A percentile compares a stretch with the other conserved stretches of the same genome.
Evolutionary conservation across 2,797 vertebrate genomes (phyloP).

Genomic region (Neosalanx taihuensis): DNA sequence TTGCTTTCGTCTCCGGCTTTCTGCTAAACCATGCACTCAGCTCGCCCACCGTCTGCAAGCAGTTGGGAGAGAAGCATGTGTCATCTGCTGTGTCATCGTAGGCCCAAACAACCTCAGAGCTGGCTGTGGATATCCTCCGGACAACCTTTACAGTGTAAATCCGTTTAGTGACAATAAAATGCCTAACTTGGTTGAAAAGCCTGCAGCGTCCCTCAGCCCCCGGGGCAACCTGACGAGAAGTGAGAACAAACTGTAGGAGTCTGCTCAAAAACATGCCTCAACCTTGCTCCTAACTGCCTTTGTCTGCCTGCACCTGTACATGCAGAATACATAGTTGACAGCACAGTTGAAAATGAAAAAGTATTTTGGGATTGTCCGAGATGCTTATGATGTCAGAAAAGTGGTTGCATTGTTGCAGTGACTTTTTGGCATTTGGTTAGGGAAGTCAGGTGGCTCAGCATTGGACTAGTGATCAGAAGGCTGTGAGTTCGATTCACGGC

Average conservation of each 20-base stretch:
- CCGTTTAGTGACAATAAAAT: constrained; percentile 32
- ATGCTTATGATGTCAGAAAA: neutral
- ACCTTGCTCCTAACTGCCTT: neutral
- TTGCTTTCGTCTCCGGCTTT: too few relatives aligned
- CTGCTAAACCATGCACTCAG: neutral
- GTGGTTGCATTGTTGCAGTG: constrained; percentile 3
- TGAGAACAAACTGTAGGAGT: neutral
- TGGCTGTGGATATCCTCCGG: neutral
- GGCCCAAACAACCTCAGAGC: constrained; percentile 18
- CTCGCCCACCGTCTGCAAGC: neutral
- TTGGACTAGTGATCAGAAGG: too few relatives aligned
- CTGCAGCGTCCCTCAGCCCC: constrained; percentile 23
- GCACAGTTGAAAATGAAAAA: neutral
- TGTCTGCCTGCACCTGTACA: neutral
- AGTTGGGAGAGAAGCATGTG: constrained; percentile 34
- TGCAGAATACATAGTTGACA: neutral
- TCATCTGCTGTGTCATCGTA: constrained; percentile 44
- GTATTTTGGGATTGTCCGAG: neutral
- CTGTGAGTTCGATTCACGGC: too few relatives aligned
- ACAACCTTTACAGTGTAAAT: constrained; percentile 1
- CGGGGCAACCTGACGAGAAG: neutral
- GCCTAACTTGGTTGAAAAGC: neutral
- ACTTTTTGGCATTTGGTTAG: too few relatives aligned
- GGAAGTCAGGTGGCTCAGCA: too few relatives aligned
- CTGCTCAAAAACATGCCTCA: neutral